Conservation (phyloP, 2,888 invertebrate genomes). For the Drosophila monieri region DNA sequence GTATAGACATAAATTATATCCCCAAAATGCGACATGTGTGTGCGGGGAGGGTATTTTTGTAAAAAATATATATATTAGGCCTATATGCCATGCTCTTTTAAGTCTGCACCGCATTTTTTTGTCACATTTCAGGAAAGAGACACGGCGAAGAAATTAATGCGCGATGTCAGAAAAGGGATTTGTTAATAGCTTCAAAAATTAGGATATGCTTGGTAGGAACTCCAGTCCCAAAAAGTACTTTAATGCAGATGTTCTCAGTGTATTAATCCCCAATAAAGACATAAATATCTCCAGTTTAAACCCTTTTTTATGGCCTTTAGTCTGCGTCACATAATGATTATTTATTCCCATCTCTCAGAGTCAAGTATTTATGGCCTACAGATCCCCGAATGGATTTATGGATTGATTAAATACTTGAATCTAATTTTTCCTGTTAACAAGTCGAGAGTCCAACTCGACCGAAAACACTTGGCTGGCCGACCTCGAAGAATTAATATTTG, state of each 20-base stretch:
- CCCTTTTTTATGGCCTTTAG: neutral
- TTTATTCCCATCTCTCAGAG: neutral
- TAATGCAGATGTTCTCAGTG: neutral
- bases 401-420: too few relatives aligned
- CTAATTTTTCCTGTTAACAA: neutral
- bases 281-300: neutral
- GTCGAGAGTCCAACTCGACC: neutral
- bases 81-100: constrained; percentile 11
- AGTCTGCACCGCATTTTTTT: constrained; percentile 15
- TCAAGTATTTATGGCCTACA: neutral
- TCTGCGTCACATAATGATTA: neutral
- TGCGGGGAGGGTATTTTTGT: neutral
- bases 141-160: constrained; percentile 10
- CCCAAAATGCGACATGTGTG: constrained; percentile 4
- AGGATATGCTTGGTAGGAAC: neutral
- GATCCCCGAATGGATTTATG: too few relatives aligned
- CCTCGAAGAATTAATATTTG: constrained; percentile 19
- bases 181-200: neutral
- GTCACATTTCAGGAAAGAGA: constrained; percentile 8
- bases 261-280: neutral
- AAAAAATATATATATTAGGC: neutral
- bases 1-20: constrained; percentile 36
- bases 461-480: constrained; percentile 9
- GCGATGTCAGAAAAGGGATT: neutral
- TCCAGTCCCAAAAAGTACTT: neutral